Evolutionary conservation across 2,113 vertebrate species (phyloP).

Genomic region (Alethe diademata): DNA sequence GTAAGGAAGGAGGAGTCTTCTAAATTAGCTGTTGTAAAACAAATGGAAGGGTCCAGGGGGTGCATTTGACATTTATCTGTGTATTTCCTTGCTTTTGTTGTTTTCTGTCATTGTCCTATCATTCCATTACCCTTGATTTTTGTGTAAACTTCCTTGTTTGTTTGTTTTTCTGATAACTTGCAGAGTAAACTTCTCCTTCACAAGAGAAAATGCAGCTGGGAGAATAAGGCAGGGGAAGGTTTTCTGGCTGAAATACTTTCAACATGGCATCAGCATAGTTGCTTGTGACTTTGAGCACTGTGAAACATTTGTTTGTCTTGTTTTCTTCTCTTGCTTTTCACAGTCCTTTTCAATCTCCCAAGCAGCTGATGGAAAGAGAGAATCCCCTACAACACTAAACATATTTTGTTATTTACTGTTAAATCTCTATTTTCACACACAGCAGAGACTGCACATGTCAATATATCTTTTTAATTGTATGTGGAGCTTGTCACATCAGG

Average conservation of each 20-base stretch:
- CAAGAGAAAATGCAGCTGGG: conserved; percentile 27
- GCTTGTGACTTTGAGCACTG: conserved; percentile 24
- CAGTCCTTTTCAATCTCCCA: not conserved
- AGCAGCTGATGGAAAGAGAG: not conserved
- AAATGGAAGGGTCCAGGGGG: conserved; percentile 47
- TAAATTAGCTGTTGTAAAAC: conserved; percentile 51
- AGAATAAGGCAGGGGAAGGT: not conserved
- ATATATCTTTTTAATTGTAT: conserved; percentile 18
- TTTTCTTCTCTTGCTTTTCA: not conserved
- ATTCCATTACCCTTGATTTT: conserved; percentile 62
- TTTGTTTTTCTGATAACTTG: conserved; percentile 70
- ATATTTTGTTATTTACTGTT: conserved; percentile 26
- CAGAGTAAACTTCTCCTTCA: conserved; percentile 32
- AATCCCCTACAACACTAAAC: not conserved
- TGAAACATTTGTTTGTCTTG: conserved; percentile 14
- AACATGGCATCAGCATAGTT: conserved; percentile 5
- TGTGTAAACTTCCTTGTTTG: conserved; percentile 73
- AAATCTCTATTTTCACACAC: conserved; percentile 20
- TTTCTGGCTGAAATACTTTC: conserved; percentile 25
- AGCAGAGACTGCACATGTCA: not conserved
- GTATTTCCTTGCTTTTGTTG: conserved; percentile 62
- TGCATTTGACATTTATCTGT: conserved; percentile 59
- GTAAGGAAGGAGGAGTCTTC: conserved; percentile 32
- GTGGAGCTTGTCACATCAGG: conserved; percentile 31
- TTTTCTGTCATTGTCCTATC: conserved; percentile 61